Conservation (phyloP, 2,797 vertebrate species). For the Threskiornis aethiopicus region DNA sequence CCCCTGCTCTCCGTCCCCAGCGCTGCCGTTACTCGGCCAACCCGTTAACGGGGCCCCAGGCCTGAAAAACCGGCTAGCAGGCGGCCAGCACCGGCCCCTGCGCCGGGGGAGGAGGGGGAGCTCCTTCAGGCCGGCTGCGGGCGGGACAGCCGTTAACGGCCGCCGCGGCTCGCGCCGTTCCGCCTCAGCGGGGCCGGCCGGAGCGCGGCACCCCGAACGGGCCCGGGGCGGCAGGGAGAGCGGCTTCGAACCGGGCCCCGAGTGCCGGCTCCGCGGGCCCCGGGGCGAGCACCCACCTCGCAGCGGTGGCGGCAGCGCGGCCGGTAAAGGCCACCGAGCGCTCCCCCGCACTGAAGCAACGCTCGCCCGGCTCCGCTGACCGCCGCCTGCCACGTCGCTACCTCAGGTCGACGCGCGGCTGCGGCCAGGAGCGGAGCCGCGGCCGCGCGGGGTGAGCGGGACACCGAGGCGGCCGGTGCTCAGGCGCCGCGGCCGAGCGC, state of each 20-base stretch:
- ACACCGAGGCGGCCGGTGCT: no score
- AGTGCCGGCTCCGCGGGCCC: no score
- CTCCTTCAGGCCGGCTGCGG: not conserved
- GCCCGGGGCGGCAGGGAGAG: no score
- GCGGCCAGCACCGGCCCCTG: not conserved
- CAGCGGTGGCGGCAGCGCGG: not conserved
- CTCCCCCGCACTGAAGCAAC: not conserved
- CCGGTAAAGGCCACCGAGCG: not conserved
- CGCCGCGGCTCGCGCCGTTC: not conserved
- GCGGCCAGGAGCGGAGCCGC: not conserved
- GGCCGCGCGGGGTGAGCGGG: not conserved
- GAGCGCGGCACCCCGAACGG: not conserved
- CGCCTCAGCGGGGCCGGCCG: no score
- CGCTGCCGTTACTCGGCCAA: not conserved
- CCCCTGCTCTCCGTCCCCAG: not conserved
- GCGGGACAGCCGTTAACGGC: not conserved
- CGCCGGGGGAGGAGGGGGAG: no score
- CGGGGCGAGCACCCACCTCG: not conserved
- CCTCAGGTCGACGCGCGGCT: not conserved
- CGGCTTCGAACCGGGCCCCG: not conserved
- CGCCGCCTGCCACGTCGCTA: slow-evolving; percentile 5
- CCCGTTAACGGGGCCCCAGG: not conserved
- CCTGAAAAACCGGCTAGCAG: not conserved
- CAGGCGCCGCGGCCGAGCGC: no score
- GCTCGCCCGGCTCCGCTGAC: not conserved